A percentile compares a stretch with the other conserved stretches of the same genome.
phyloP scores from a whole-genome alignment of 2,888 invertebrate genomes.

The Clunio marinus region DNA sequence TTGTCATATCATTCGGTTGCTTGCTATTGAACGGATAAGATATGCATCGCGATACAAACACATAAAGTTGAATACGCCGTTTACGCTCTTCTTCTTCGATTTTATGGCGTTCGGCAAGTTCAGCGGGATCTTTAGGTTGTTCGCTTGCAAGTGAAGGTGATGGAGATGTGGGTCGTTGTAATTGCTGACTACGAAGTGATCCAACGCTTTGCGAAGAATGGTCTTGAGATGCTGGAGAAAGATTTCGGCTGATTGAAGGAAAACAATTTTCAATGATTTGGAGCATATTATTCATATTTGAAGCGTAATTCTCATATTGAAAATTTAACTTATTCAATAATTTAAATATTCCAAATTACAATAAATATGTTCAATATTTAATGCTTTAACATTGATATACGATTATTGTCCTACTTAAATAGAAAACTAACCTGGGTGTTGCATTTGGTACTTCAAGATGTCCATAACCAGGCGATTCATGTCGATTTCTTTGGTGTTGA shows the following conservation, averaged over 20 bases:
- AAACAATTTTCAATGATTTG: too few species aligned
- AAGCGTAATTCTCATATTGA: too few species aligned
- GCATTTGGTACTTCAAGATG: constrained; percentile 53
- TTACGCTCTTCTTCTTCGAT: constrained; percentile 95
- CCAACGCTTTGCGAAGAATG: constrained; percentile 59
- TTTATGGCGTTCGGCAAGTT: constrained; percentile 78
- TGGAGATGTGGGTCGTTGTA: constrained; percentile 79
- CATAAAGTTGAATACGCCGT: constrained; percentile 90
- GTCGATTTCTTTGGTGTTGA: constrained; percentile 41
- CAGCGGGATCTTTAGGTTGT: constrained; percentile 38
- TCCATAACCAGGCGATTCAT: constrained; percentile 46
- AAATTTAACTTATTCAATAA: too few species aligned
- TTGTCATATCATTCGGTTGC: constrained; percentile 97
- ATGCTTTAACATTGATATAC: too few species aligned
- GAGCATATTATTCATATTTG: too few species aligned
- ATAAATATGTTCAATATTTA: too few species aligned
- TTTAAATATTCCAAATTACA: too few species aligned
- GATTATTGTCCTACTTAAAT: too few species aligned
- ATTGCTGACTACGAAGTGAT: constrained; percentile 60
- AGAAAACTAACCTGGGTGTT: constrained; percentile 49
- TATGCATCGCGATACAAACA: constrained; percentile 95
- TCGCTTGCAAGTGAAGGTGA: constrained; percentile 90
- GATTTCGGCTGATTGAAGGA: constrained; percentile 48
- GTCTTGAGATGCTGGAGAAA: constrained; percentile 60
- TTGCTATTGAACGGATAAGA: constrained; percentile 99